phyloP scores from a whole-genome alignment of 2,113 vertebrate species.

The Paralichthys olivaceus region DNA sequence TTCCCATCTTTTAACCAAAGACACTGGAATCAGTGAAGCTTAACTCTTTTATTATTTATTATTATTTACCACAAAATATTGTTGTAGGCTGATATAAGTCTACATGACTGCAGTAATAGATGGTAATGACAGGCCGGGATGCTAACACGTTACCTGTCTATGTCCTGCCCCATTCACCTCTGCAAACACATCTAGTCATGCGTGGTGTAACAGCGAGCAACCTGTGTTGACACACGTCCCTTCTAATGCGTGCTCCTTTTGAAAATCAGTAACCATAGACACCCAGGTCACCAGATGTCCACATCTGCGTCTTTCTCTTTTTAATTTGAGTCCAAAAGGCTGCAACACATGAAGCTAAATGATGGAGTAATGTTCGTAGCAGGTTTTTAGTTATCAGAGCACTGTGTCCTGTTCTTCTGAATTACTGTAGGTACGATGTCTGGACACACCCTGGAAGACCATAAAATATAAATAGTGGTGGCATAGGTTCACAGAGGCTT shows the following conservation, averaged over 20 bases:
- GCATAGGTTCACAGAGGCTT: not conserved
- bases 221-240: slow-evolving; percentile 59
- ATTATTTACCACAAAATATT: no score
- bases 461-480: not conserved
- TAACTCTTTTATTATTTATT: no score
- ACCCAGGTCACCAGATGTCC: slow-evolving; percentile 52
- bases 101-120: not conserved
- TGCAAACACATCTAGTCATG: slow-evolving; percentile 58
- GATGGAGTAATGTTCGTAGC: not conserved
- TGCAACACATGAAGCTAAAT: not conserved
- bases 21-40: no score
- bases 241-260: slow-evolving; percentile 22
- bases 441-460: not conserved
- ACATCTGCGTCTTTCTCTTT: not conserved
- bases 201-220: slow-evolving; percentile 25
- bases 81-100: no score
- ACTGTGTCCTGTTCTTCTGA: not conserved
- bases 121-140: not conserved
- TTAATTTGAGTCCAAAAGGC: not conserved
- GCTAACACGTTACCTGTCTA: slow-evolving; percentile 11
- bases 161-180: slow-evolving; percentile 23
- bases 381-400: not conserved
- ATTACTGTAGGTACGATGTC: not conserved
- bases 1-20: no score
- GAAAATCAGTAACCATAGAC: slow-evolving; percentile 55